Evolutionary conservation across 2,888 invertebrate genomes (phyloP), one percentile per base, ranked within the genome.

Genomic region (Andrena bicolor): DNA sequence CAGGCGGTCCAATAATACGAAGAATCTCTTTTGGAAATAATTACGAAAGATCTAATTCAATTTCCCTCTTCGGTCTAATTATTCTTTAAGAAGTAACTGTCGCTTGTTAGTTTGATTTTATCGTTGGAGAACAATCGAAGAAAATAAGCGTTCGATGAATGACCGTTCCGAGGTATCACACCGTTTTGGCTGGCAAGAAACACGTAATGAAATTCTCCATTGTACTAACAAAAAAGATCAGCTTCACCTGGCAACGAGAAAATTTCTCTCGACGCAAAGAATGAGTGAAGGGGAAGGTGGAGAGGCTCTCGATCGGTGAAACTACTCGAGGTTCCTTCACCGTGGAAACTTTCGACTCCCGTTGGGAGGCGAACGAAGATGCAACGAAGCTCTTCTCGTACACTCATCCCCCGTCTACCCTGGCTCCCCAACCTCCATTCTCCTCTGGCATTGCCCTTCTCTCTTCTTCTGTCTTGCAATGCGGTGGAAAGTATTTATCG

Each of bases 401-500:
- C 82, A 66, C 81, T 78, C 83, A 64, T 78, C 73, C 70, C 41
- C 73, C 76, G 60, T 65, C 76, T 58, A 51, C 56, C 76, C 80
- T 51, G 61, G 74, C 41, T n/a, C 28, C 61, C 71, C 58, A 41
- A 51, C 61, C 48, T 53, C 77, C 66, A 7, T 70, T 56, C 51
- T 73, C 56, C 75, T 75, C 81, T 68, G 35, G n/a, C 49, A 49
- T 48, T 58, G 76, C 53, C 64, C 48, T 64, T 64, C 76, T 63
- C 69, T 66, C 66, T 71, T 64, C 71, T 79, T 80, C 84, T 85
- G 83, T 81, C 81, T 84, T 85, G 87, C 86, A 84, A 88, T 88
- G 85, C 80, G 79, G 84, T 85, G 77, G 84, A 86, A 90, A 88
- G 89, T 90, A 92, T 92, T 92, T 92, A 92, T 91, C 91, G 90